phyloP scores from a whole-genome alignment of 1,140 invertebrate genomes.

The Hesperophylax magnus region DNA sequence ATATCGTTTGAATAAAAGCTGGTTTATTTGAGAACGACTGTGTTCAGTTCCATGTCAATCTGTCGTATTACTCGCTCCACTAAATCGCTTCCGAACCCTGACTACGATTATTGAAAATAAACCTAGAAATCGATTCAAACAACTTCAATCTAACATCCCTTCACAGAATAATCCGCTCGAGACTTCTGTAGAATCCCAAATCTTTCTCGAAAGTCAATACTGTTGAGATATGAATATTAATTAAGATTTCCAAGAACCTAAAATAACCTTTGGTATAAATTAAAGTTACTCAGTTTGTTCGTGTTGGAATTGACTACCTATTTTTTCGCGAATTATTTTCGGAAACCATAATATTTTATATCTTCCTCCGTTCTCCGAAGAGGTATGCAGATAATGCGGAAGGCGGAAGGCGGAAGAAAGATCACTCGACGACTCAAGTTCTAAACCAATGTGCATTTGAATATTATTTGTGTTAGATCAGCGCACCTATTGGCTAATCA shows the following conservation, averaged over 20 bases:
- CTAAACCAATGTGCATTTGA: neutral
- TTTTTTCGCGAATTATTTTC: too few species aligned
- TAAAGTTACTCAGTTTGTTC: too few species aligned
- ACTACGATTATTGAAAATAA: neutral
- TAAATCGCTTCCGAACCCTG: neutral
- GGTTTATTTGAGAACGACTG: neutral
- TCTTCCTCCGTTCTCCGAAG: conserved; percentile 8
- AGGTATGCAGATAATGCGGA: neutral
- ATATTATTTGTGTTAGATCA: too few species aligned
- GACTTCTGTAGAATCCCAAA: neutral
- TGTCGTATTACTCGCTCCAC: neutral
- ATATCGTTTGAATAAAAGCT: too few species aligned
- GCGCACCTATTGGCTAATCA: too few species aligned
- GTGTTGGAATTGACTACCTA: too few species aligned
- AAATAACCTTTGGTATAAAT: too few species aligned
- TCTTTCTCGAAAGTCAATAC: neutral
- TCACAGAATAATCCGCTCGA: neutral
- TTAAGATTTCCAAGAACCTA: neutral
- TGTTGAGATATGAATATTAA: conserved; percentile 19
- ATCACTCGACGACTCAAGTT: neutral
- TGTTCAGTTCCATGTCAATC: neutral
- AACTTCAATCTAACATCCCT: neutral
- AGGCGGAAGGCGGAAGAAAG: neutral
- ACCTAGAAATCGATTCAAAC: neutral
- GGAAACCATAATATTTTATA: neutral